A percentile compares a stretch with the other conserved stretches of the same genome.
These are phyloP conservation scores for Psylliodes chrysocephalus DNA, from an alignment of 2,888 invertebrate genomes.

Conservation along the genomic window DNA sequence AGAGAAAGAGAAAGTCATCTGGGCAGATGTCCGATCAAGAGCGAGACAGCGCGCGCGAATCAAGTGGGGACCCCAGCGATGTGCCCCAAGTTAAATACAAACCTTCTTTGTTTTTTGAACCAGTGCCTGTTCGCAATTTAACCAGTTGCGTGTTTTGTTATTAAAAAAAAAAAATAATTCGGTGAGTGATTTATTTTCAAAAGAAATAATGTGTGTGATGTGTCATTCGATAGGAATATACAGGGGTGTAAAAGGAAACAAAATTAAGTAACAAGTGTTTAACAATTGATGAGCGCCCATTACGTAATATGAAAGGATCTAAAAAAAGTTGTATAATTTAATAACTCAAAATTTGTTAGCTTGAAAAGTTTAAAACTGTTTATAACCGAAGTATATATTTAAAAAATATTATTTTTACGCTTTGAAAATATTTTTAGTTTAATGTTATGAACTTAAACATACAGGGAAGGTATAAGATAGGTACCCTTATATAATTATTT, in stretches of 20 bases:
- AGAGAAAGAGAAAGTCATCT: constrained; percentile 21
- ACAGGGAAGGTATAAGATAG: no score
- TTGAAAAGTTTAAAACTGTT: no score
- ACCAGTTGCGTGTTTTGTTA: constrained; percentile 16
- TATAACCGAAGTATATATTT: no score
- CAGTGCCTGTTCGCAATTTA: constrained; percentile 32
- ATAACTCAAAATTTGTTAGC: no score
- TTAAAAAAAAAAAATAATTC: no score
- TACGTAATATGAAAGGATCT: no score
- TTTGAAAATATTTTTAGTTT: no score
- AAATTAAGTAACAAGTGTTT: background rate
- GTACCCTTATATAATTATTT: no score
- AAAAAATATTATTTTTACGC: no score
- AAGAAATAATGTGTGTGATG: constrained; percentile 1
- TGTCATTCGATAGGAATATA: constrained; percentile 8
- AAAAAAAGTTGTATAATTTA: no score
- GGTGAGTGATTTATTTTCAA: constrained; percentile 18
- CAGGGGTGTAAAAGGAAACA: background rate
- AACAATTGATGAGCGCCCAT: no score
- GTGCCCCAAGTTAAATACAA: constrained; percentile 52
- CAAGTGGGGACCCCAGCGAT: constrained; percentile 51
- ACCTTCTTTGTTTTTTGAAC: constrained; percentile 32
- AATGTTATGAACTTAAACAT: no score
- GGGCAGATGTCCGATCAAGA: background rate
- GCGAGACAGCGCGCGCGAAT: background rate